Base-by-base conservation (phyloP, 2,797 vertebrate species). In the Eulemur rubriventer region DNA sequence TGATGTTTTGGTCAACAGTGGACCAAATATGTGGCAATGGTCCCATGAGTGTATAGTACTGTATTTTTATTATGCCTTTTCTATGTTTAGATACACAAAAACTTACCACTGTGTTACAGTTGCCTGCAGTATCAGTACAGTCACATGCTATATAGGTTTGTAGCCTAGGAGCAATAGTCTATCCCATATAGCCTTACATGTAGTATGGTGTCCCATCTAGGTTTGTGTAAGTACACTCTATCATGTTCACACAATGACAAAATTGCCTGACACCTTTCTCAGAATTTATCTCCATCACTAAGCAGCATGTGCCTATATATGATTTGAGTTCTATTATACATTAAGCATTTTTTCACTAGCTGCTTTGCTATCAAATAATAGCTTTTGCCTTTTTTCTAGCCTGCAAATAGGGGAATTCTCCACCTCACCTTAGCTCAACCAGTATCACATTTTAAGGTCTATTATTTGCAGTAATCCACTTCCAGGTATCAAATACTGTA, bases 361-460 rank as follows among this genome's bases (percentile, higher is more conserved):
- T 48, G 24, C 22, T 83, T 94, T 83, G 14, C 86, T 89, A 17
- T 75, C 69, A 84, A n/a, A 30, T 52, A 76, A 63, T 35, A 85
- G 43, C 35, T 57, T 92, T 59, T 65, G 17, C 30, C 14, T 18
- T 69, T 46, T 73, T 61, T 14, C 18, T 70, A 46, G 33, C 16
- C 65, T 59, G n/a, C 3, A 76, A 41, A 41, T 55, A 43, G 33
- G 14, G 1, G 0, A 55, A 22, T 57, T 6, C 11, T 94, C 59
- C 24, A 70, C 11, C 5, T 41, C 35, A 81, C 11, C 33, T 50
- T 11, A 70, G 35, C 24, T 79, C 63, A 52, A 16, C 30, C 48
- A 91, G 1, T 33, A 57, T 91, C 50, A 84, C 50, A 61, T 87
- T 73, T 87, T 96, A 93, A 92, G 12, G 28, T 88, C 63, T 38